A percentile compares a stretch with the other conserved stretches of the same genome.
Evolutionary conservation across 2,797 vertebrate genomes (phyloP).

Genomic region (Euthynnus affinis): DNA sequence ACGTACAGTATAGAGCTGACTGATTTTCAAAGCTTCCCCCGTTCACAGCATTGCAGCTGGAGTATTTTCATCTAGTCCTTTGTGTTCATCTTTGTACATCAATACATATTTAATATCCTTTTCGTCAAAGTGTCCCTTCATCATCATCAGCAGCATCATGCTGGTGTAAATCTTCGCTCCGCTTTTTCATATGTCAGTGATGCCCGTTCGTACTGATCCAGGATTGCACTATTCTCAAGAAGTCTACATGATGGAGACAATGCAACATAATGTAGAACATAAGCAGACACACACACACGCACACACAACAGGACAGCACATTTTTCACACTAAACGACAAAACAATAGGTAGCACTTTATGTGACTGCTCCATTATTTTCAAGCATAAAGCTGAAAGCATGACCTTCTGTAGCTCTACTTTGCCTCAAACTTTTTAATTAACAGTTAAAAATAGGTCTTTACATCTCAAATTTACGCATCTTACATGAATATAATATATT

Average conservation of each 20-base stretch:
- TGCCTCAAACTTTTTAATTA: not conserved
- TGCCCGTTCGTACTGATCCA: constrained; percentile 92
- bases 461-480: not conserved
- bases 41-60: constrained; percentile 39
- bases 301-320: constrained; percentile 74
- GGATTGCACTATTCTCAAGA: constrained; percentile 94
- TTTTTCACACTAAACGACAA: constrained; percentile 72
- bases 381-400: constrained; percentile 45
- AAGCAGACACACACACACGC: constrained; percentile 70
- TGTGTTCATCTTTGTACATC: constrained; percentile 82
- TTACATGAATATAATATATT: not conserved
- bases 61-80: constrained; percentile 82
- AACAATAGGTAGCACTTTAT: constrained; percentile 66
- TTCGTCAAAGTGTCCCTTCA: constrained; percentile 85
- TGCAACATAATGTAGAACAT: constrained; percentile 89
- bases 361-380: constrained; percentile 57
- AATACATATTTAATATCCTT: constrained; percentile 77
- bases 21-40: constrained; percentile 44
- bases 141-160: constrained; percentile 87
- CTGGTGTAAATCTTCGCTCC: constrained; percentile 91
- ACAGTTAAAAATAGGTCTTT: not conserved
- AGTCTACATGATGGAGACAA: constrained; percentile 97
- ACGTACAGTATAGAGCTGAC: constrained; percentile 38
- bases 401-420: not conserved
- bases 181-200: constrained; percentile 89